A percentile compares a stretch with the other conserved stretches of the same genome.
Conservation (phyloP, 1,140 invertebrate genomes). For the Macrocentrus cingulum region DNA sequence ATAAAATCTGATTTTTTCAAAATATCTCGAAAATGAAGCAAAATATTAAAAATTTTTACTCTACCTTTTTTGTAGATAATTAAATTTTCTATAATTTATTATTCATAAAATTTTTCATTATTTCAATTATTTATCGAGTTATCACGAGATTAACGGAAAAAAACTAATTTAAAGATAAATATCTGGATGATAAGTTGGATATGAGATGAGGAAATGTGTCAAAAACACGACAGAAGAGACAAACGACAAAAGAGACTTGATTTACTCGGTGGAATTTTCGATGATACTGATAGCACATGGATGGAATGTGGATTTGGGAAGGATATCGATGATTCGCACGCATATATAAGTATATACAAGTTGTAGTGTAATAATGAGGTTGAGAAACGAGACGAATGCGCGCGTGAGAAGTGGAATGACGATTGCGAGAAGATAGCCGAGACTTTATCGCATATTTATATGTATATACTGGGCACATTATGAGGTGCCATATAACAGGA, state of each 20-base stretch:
- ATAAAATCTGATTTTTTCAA: too few species aligned
- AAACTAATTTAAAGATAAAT: too few species aligned
- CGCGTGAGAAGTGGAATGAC: neutral
- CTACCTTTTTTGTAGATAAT: too few species aligned
- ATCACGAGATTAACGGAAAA: too few species aligned
- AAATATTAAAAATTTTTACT: too few species aligned
- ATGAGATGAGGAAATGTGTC: too few species aligned
- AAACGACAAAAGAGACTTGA: neutral
- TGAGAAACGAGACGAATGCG: neutral
- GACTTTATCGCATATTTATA: neutral
- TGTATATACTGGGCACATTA: neutral
- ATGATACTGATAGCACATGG: neutral
- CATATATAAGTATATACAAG: neutral
- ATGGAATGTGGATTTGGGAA: conserved; percentile 1
- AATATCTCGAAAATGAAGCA: too few species aligned
- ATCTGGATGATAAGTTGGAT: too few species aligned
- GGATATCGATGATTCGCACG: neutral
- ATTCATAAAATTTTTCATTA: too few species aligned
- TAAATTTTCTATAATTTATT: too few species aligned
- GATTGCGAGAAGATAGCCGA: neutral
- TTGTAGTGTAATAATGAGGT: neutral
- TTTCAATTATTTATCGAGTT: too few species aligned
- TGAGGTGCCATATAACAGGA: neutral
- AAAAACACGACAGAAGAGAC: too few species aligned
- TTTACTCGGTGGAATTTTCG: conserved; percentile 1